phyloP scores from a whole-genome alignment of 1,140 invertebrate species.

The Dinoponera quadriceps region DNA sequence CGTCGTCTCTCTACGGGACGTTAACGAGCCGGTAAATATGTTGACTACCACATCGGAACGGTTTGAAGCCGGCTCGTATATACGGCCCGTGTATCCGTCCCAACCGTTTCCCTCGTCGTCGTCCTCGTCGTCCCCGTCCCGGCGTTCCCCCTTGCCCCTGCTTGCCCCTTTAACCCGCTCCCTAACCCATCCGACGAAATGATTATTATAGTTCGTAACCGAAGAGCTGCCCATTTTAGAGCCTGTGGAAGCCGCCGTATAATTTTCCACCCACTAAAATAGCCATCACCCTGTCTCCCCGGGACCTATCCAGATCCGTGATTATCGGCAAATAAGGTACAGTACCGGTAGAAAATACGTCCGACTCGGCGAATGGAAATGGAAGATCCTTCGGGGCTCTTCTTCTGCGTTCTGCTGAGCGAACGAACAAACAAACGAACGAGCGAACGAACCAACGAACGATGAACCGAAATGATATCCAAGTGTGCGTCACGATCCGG shows the following conservation, averaged over 20 bases:
- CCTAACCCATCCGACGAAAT: conserved; percentile 82
- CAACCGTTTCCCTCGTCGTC: conserved; percentile 44
- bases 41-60: conserved; percentile 83
- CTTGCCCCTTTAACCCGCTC: conserved; percentile 42
- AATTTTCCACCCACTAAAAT: conserved; percentile 87
- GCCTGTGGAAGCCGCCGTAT: conserved; percentile 85
- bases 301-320: conserved; percentile 80
- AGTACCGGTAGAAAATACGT: conserved; percentile 80
- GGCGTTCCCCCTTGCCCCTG: not conserved
- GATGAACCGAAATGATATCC: too few relatives aligned
- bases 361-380: not conserved
- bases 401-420: too few relatives aligned
- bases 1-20: conserved; percentile 81
- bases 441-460: too few relatives aligned
- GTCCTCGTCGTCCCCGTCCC: conserved; percentile 6
- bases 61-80: conserved; percentile 70
- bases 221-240: conserved; percentile 86
- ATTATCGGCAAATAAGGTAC: conserved; percentile 86
- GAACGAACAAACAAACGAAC: too few relatives aligned
- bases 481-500: not conserved
- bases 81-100: conserved; percentile 54
- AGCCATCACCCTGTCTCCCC: conserved; percentile 83
- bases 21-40: conserved; percentile 86
- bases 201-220: conserved; percentile 86
- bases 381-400: conserved; percentile 1